Evolutionary conservation across 2,888 invertebrate genomes (phyloP).

Genomic region (Plagodis dolabraria): DNA sequence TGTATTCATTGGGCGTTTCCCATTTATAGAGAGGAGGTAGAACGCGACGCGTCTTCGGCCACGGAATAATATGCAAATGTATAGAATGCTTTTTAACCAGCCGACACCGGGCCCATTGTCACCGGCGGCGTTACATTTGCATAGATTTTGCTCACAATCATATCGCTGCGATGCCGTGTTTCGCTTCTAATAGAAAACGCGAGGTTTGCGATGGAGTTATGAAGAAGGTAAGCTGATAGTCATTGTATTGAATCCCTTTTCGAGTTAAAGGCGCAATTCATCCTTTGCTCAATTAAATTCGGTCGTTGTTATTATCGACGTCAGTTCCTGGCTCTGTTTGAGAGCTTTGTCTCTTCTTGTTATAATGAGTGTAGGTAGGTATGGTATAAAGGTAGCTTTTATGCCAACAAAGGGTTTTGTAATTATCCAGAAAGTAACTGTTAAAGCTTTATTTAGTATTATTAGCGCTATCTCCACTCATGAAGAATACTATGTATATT

Average conservation of each 20-base stretch:
- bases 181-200: slow-evolving; percentile 9
- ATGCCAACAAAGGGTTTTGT: neutral
- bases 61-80: slow-evolving; percentile 29
- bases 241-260: slow-evolving; percentile 10
- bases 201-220: slow-evolving; percentile 7
- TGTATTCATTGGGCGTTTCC: slow-evolving; percentile 26
- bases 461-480: too few relatives aligned
- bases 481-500: too few relatives aligned
- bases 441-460: too few relatives aligned
- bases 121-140: slow-evolving; percentile 22
- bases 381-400: neutral
- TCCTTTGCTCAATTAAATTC: slow-evolving; percentile 20
- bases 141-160: slow-evolving; percentile 25
- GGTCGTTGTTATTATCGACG: slow-evolving; percentile 15
- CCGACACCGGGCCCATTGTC: slow-evolving; percentile 24
- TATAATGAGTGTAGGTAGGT: neutral
- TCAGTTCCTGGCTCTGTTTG: slow-evolving; percentile 12
- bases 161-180: slow-evolving; percentile 11
- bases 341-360: slow-evolving; percentile 7
- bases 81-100: slow-evolving; percentile 28
- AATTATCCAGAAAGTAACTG: too few relatives aligned
- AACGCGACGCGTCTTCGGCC: slow-evolving; percentile 1
- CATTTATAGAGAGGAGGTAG: slow-evolving; percentile 6
- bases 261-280: slow-evolving; percentile 15
- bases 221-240: slow-evolving; percentile 14